Evolutionary conservation across 2,888 invertebrate genomes (phyloP), one percentile per base, ranked within the genome.

Genomic region (Drosophila macrospina): DNA sequence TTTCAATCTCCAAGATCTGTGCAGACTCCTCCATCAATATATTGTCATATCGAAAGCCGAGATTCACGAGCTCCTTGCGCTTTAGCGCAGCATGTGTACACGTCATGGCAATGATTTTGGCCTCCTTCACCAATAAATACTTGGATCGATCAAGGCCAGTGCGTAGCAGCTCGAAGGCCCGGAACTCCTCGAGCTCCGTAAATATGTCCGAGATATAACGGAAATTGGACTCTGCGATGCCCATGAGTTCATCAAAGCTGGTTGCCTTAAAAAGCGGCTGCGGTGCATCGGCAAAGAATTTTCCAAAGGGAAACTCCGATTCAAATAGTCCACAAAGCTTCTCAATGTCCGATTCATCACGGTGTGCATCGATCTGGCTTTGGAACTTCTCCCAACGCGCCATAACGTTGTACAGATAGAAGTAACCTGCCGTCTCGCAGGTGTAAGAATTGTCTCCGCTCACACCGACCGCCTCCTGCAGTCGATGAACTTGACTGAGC

Each of bases 21-120:
- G 99, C 99, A 0, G 99, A 95, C 92, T 99, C 99, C 93, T 99
- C 99, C 99, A 99, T 99, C 5, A 99, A 93, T 64, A 99, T 99
- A 92, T 99, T 99, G 93, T 99, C 99, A 93, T 99, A 99, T 93
- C 98, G 97, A 92, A 98, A 98, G 44, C 97, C 96, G 92, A 98
- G 95, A 90, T 98, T 97, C 0, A 99, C 99, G 4, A 99, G 93
- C 91, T 99, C 99, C 54, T 98, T 96, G 28, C 99, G 94, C 90
- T 99, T 98, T 10, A 99, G 93, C 0, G 99, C 99, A 0, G 99
- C 99, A 92, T 99, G 99, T 0, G 99, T 99, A 93, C 99, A 99
- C 0, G 99, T 99, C 99, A 99, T 99, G 0, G 99, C 99, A 81
- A 99, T 99, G 59, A 99, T 98, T 93, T 99, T 99, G 0, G 99